phyloP scores from a whole-genome alignment of 2,113 vertebrate genomes.

The Nipponia nippon region DNA sequence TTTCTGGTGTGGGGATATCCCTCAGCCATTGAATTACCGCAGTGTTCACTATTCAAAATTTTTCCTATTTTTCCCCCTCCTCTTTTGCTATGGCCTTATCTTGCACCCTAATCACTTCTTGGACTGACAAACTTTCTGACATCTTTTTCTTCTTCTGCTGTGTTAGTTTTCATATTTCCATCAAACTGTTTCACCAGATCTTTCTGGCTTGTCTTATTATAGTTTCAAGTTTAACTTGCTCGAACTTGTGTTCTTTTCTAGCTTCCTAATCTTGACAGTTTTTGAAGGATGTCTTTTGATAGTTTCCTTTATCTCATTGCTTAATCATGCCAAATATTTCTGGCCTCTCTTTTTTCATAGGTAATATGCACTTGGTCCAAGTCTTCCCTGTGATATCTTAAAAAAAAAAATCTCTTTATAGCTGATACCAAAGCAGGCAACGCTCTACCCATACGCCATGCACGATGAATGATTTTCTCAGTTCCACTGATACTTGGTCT shows the following conservation, averaged over 20 bases:
- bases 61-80: rapidly evolving
- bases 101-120: background rate
- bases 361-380: background rate
- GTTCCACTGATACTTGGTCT: background rate
- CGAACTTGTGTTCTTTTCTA: background rate
- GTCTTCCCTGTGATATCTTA: background rate
- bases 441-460: rapidly evolving
- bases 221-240: conserved; percentile 10
- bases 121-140: background rate
- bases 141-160: background rate
- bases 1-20: background rate
- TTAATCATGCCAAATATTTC: conserved; percentile 31
- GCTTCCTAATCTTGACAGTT: background rate
- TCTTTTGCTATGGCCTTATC: background rate
- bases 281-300: conserved; percentile 23
- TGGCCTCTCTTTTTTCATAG: background rate
- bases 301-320: conserved; percentile 1
- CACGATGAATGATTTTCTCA: background rate
- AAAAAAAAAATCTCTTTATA: background rate
- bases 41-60: too few relatives aligned
- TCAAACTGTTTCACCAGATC: background rate
- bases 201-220: background rate
- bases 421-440: background rate
- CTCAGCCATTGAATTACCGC: background rate
- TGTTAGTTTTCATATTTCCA: background rate